phyloP scores from a whole-genome alignment of 2,888 invertebrate genomes.

The Scaptomyza flava region DNA sequence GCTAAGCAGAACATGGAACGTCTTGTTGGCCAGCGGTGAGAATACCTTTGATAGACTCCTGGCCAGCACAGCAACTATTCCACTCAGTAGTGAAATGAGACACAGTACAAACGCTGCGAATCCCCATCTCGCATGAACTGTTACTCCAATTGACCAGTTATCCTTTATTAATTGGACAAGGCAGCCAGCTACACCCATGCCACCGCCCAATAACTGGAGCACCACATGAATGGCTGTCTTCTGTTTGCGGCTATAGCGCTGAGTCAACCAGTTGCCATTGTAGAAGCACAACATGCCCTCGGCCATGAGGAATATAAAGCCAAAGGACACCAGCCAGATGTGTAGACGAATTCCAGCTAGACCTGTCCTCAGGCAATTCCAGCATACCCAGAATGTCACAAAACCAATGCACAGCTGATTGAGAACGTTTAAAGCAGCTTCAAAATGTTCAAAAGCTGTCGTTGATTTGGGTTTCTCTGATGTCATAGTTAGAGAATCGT shows the following conservation, averaged over 20 bases:
- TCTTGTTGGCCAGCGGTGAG: constrained; percentile 77
- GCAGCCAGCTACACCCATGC: constrained; percentile 76
- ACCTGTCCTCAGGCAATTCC: constrained; percentile 69
- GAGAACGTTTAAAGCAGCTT: constrained; percentile 68
- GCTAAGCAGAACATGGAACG: constrained; percentile 75
- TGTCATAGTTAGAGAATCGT: constrained; percentile 25
- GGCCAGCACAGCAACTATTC: constrained; percentile 68
- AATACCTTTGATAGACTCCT: constrained; percentile 45
- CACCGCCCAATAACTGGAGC: constrained; percentile 72
- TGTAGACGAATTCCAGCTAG: constrained; percentile 72
- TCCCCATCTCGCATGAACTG: constrained; percentile 62
- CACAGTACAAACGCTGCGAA: constrained; percentile 78
- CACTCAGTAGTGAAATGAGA: constrained; percentile 72
- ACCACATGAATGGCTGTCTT: constrained; percentile 77
- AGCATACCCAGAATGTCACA: constrained; percentile 77
- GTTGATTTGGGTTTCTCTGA: constrained; percentile 25
- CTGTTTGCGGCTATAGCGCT: constrained; percentile 62
- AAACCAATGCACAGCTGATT: constrained; percentile 81
- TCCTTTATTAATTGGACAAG: constrained; percentile 70
- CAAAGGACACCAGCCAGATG: constrained; percentile 78
- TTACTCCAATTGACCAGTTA: constrained; percentile 58
- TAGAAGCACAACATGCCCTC: constrained; percentile 81
- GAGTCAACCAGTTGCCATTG: constrained; percentile 70
- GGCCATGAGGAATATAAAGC: constrained; percentile 80
- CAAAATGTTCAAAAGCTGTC: constrained; percentile 58